These are phyloP conservation scores for Calyptomena viridis DNA, from an alignment of 2,113 vertebrate species.

Conservation along the genomic window DNA sequence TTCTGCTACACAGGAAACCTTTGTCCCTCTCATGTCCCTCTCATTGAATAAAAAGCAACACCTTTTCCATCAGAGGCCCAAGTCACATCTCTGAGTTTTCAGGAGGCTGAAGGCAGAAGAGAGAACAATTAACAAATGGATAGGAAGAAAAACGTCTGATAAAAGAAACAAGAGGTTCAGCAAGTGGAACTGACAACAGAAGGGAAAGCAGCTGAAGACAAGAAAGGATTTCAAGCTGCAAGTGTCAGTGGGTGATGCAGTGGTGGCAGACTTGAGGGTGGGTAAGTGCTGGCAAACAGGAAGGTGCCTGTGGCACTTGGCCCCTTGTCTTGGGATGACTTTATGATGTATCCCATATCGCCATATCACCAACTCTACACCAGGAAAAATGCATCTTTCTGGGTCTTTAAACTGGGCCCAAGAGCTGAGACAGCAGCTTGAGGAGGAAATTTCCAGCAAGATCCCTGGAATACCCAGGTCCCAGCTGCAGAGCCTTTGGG, in stretches of 20 bases:
- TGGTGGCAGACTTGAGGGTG: background rate
- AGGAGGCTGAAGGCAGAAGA: background rate
- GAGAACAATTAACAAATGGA: background rate
- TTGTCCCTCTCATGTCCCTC: background rate
- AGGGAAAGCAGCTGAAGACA: conserved; percentile 1
- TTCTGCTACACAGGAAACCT: background rate
- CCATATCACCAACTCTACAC: no score
- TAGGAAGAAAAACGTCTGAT: background rate
- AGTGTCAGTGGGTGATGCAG: background rate
- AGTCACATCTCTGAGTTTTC: background rate
- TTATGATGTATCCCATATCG: no score
- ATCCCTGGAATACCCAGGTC: no score
- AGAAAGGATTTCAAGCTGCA: background rate
- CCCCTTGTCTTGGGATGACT: no score
- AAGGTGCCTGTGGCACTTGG: background rate
- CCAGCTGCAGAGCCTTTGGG: no score
- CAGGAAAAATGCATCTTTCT: no score
- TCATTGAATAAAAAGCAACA: background rate
- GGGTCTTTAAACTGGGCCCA: no score
- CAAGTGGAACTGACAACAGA: background rate
- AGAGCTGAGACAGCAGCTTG: no score
- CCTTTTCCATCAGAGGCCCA: background rate
- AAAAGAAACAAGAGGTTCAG: background rate
- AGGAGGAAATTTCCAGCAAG: no score
- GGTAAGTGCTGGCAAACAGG: background rate